These are phyloP conservation scores for Hoplias malabaricus DNA, from an alignment of 2,113 vertebrate genomes.

Conservation along the genomic window DNA sequence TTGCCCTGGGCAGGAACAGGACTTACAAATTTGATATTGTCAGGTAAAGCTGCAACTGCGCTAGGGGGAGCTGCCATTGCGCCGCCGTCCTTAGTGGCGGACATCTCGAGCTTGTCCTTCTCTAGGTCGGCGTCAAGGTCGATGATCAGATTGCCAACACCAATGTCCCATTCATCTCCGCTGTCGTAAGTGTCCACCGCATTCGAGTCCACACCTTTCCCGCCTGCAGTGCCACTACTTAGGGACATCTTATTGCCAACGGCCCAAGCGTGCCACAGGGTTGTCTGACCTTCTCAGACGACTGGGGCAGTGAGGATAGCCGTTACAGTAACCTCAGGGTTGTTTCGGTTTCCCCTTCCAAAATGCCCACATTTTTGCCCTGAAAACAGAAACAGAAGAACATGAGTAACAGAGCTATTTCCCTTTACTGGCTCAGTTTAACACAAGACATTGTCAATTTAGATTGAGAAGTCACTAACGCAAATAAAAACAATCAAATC, in stretches of 20 bases:
- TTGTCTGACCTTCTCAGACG: constrained; percentile 75
- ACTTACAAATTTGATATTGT: constrained; percentile 98
- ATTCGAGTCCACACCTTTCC: constrained; percentile 99
- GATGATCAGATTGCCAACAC: constrained; percentile 99
- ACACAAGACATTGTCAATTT: neutral
- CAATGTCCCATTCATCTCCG: constrained; percentile 99
- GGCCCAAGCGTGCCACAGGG: constrained; percentile 80
- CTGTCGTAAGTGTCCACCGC: constrained; percentile 99
- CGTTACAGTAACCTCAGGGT: constrained; percentile 78
- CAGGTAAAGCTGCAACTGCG: constrained; percentile 92
- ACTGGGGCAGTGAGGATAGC: constrained; percentile 66
- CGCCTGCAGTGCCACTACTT: constrained; percentile 99
- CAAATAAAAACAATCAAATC: neutral
- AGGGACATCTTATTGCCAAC: constrained; percentile 99
- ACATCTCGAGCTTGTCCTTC: constrained; percentile 99
- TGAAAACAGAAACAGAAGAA: constrained; percentile 57
- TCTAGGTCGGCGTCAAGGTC: constrained; percentile 99
- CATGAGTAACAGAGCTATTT: neutral
- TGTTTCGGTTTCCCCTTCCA: constrained; percentile 82
- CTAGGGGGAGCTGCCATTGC: constrained; percentile 86
- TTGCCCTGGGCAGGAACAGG: constrained; percentile 93
- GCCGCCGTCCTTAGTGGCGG: constrained; percentile 94
- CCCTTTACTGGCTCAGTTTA: neutral
- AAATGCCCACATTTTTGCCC: constrained; percentile 88
- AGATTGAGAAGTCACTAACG: neutral